Evolutionary conservation across 2,888 invertebrate genomes (phyloP).

Genomic region (Pristionchus exspectatus): DNA sequence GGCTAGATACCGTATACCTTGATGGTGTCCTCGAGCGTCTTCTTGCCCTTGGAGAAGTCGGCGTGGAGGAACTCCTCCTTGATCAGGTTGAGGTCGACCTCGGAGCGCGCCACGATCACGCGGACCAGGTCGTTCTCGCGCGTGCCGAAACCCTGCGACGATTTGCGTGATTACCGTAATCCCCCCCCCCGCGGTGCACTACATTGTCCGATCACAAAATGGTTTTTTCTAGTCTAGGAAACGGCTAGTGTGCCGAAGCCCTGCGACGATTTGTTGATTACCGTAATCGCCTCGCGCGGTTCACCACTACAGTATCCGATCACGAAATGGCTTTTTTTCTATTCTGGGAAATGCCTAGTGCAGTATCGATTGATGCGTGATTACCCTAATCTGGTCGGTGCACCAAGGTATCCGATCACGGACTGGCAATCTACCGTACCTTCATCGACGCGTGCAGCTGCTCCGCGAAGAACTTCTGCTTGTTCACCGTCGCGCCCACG

Average conservation of each 20-base stretch:
- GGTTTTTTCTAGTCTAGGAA: not conserved
- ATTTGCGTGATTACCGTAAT: not conserved
- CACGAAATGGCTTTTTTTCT: too few relatives aligned
- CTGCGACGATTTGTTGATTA: slow-evolving; percentile 55
- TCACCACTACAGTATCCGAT: too few relatives aligned
- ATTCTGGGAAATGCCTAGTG: too few relatives aligned
- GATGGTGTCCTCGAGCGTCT: slow-evolving; percentile 68
- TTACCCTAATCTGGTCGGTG: too few relatives aligned
- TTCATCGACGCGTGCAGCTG: slow-evolving; percentile 74
- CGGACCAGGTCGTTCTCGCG: slow-evolving; percentile 78
- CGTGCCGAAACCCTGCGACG: slow-evolving; percentile 75
- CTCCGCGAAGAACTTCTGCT: slow-evolving; percentile 75
- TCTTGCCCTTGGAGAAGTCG: slow-evolving; percentile 67
- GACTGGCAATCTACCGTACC: slow-evolving; percentile 59
- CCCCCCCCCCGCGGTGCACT: not conserved
- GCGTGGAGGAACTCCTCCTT: slow-evolving; percentile 85
- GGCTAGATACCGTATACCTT: slow-evolving; percentile 56
- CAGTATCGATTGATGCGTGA: not conserved
- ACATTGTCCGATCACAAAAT: not conserved
- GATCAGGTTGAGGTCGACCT: slow-evolving; percentile 88
- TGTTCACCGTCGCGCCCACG: slow-evolving; percentile 63
- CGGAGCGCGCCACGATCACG: slow-evolving; percentile 76
- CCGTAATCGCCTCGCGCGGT: too few relatives aligned
- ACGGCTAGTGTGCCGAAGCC: slow-evolving; percentile 79
- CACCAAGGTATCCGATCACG: not conserved